Percentiles rank a stretch among this genome's conserved stretches.
Evolutionary conservation across 2,797 vertebrate genomes (phyloP).

Genomic region (Falco naumanni): DNA sequence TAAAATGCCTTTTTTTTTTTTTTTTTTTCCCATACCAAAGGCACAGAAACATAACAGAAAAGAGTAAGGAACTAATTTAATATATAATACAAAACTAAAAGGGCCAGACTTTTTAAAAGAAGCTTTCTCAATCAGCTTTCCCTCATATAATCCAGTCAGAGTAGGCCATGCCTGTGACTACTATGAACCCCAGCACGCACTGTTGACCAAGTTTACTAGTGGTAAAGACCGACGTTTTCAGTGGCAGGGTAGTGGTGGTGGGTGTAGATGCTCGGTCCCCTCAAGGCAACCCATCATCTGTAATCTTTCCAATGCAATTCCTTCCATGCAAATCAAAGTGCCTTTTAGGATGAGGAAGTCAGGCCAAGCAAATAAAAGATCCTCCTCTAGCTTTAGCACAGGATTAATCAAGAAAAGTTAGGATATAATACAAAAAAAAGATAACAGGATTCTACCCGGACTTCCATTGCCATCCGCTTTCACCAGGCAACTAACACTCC

Average conservation of each 20-base stretch:
- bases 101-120: background rate
- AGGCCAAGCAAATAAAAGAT: constrained; percentile 12
- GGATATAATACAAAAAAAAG: background rate
- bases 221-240: too few relatives aligned
- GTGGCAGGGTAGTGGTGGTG: too few relatives aligned
- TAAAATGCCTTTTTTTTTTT: background rate
- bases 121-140: constrained; percentile 46
- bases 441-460: background rate
- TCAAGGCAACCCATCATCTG: too few relatives aligned
- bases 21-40: background rate
- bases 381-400: constrained; percentile 4
- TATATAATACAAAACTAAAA: constrained; percentile 18
- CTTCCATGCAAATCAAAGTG: constrained; percentile 44
- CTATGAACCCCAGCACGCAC: too few relatives aligned
- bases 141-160: constrained; percentile 41
- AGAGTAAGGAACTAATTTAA: constrained; percentile 30
- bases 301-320: constrained; percentile 42
- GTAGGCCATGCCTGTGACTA: too few relatives aligned
- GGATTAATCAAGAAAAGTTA: constrained; percentile 10
- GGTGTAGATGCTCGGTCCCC: too few relatives aligned
- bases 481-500: background rate
- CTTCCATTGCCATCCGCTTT: background rate
- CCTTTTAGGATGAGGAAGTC: constrained; percentile 17
- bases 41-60: background rate
- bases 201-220: too few relatives aligned